Evolutionary conservation across 2,113 vertebrate species (phyloP).

Genomic region (Cheilinus undulatus): DNA sequence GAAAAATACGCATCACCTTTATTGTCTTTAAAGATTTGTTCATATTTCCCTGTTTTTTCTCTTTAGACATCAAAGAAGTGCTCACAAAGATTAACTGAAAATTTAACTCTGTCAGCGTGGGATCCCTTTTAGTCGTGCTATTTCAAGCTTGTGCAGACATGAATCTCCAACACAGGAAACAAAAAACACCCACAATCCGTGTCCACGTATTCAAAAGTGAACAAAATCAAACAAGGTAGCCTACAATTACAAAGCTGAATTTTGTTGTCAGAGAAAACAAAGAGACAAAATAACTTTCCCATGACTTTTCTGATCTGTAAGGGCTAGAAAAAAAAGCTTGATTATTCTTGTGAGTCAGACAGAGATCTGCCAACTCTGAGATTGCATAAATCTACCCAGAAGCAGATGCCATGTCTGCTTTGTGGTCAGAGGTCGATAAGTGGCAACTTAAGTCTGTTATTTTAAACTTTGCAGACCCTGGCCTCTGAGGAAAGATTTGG

Average conservation of each 20-base stretch:
- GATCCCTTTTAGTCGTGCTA: slow-evolving; percentile 11
- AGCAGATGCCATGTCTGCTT: slow-evolving; percentile 20
- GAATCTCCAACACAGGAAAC: neutral
- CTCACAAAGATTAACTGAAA: neutral
- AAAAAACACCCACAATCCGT: slow-evolving; percentile 36
- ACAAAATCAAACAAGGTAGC: neutral
- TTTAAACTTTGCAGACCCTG: neutral
- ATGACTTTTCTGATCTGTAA: neutral
- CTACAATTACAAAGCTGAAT: neutral
- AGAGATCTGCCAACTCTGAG: slow-evolving; percentile 3
- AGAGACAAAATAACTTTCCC: neutral
- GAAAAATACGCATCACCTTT: neutral
- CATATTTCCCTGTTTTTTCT: neutral
- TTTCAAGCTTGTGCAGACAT: slow-evolving; percentile 6
- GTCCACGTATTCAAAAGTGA: neutral
- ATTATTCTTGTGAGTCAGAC: slow-evolving; percentile 3
- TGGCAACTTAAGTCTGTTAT: slow-evolving; percentile 14
- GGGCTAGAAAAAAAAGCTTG: neutral
- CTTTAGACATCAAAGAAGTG: neutral
- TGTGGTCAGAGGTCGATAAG: slow-evolving; percentile 33
- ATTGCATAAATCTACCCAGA: slow-evolving; percentile 11
- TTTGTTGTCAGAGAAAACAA: slow-evolving; percentile 10
- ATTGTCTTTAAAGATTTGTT: neutral
- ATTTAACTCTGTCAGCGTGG: neutral
- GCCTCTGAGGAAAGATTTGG: neutral